Conservation (phyloP, 2,113 vertebrate genomes). For the Parus major region DNA sequence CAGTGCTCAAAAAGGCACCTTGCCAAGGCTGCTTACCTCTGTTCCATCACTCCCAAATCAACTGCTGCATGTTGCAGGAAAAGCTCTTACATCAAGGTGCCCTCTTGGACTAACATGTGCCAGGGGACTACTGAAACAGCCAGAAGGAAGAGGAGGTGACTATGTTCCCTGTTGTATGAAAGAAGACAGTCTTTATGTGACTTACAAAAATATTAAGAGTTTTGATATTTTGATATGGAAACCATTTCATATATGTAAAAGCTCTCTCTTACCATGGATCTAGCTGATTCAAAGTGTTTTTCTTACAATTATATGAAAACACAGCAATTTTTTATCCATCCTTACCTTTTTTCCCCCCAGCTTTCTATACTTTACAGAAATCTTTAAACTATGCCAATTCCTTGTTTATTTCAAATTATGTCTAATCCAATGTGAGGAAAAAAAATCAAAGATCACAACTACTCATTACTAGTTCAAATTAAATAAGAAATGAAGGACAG, state of each 20-base stretch:
- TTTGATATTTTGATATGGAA: neutral
- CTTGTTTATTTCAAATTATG: neutral
- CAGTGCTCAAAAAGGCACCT: neutral
- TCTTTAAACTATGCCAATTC: neutral
- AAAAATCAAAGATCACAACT: neutral
- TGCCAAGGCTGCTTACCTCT: neutral
- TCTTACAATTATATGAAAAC: neutral
- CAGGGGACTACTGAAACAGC: neutral
- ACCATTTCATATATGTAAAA: neutral
- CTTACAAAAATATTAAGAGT: neutral
- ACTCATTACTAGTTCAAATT: neutral
- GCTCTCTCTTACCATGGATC: neutral
- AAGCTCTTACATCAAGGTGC: neutral
- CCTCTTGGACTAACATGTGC: neutral
- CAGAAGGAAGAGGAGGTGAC: neutral
- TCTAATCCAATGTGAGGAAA: neutral
- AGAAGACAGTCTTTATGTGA: neutral
- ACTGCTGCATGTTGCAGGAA: neutral
- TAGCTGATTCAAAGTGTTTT: neutral
- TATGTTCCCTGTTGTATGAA: fast-evolving
- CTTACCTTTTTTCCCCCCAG: neutral
- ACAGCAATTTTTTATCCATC: neutral
- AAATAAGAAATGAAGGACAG: neutral
- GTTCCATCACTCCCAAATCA: neutral
- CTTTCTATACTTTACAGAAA: neutral